phyloP scores from a whole-genome alignment of 2,113 vertebrate species.

The Sciurus niger region DNA sequence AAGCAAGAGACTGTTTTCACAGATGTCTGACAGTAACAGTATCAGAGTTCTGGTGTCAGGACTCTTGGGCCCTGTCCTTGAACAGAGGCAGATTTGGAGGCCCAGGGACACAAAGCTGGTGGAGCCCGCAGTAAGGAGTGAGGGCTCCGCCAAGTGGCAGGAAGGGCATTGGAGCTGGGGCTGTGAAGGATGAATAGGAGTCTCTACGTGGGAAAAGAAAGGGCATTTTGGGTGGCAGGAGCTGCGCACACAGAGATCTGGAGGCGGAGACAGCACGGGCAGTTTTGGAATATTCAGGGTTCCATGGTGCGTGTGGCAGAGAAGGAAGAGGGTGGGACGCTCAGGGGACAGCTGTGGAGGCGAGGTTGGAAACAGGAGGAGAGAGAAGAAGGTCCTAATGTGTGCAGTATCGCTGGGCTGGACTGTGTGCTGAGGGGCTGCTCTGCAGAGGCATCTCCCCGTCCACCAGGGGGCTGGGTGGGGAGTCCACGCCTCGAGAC shows the following conservation, averaged over 20 bases:
- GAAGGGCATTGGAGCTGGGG: constrained; percentile 14
- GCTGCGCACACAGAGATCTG: background rate
- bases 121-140: background rate
- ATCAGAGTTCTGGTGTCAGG: background rate
- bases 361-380: background rate
- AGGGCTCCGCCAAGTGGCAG: background rate
- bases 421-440: background rate
- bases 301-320: background rate
- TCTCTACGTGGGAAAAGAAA: constrained; percentile 16
- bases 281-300: background rate
- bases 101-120: background rate
- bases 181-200: constrained; percentile 55
- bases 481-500: too few relatives aligned
- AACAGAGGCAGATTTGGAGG: background rate
- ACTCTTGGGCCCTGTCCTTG: background rate
- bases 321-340: background rate
- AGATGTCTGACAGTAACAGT: background rate
- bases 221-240: background rate
- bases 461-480: too few relatives aligned
- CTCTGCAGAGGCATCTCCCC: too few relatives aligned
- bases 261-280: background rate
- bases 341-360: background rate
- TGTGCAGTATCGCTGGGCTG: background rate
- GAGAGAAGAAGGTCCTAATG: background rate
- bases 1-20: constrained; percentile 33